Percentiles rank a stretch among this genome's conserved stretches.
Evolutionary conservation across 2,113 vertebrate genomes (phyloP).

Genomic region (Anhinga anhinga): DNA sequence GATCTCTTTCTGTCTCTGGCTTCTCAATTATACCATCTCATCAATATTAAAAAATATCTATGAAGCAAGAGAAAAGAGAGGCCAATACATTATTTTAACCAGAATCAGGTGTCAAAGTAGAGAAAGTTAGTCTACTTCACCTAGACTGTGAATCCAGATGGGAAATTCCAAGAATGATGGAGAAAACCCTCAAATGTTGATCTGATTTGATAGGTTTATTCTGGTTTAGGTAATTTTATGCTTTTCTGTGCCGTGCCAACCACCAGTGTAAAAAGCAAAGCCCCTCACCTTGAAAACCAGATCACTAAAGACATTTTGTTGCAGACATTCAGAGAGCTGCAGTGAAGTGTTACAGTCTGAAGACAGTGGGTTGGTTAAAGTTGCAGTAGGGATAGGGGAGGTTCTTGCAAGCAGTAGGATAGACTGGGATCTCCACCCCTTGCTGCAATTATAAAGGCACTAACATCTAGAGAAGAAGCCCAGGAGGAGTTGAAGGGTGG

Average conservation of each 20-base stretch:
- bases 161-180: neutral
- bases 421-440: conserved; percentile 23
- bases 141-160: neutral
- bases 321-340: neutral
- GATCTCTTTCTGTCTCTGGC: neutral
- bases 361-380: neutral
- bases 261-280: neutral
- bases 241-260: neutral
- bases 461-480: neutral
- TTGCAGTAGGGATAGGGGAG: conserved; percentile 5
- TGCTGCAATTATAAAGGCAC: conserved; percentile 47
- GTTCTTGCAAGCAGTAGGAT: neutral
- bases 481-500: neutral
- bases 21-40: neutral
- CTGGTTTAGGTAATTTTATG: neutral
- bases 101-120: neutral
- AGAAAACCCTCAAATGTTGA: neutral
- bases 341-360: neutral
- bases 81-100: neutral
- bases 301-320: neutral
- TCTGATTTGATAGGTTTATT: neutral
- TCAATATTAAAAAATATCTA: neutral
- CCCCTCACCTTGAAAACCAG: neutral
- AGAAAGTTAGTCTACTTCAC: neutral
- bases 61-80: neutral